phyloP scores from a whole-genome alignment of 2,113 vertebrate species.

The Varanus komodoensis region DNA sequence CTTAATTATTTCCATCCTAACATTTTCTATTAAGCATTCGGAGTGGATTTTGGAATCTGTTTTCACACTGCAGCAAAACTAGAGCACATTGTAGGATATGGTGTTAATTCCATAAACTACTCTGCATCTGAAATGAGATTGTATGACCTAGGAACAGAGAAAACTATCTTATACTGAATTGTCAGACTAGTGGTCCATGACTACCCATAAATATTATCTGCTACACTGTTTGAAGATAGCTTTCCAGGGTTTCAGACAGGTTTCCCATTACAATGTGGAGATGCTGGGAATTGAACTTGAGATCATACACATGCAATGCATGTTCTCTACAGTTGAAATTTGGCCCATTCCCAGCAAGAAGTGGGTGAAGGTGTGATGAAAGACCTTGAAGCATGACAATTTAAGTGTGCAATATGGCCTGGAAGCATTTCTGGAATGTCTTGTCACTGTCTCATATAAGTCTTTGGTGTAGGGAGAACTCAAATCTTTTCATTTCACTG shows the following conservation, averaged over 20 bases:
- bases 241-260: neutral
- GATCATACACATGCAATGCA: neutral
- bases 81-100: neutral
- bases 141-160: neutral
- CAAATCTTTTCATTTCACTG: neutral
- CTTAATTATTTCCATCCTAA: neutral
- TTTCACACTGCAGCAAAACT: neutral
- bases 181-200: neutral
- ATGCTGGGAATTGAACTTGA: too few relatives aligned
- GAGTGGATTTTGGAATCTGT: neutral
- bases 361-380: too few relatives aligned
- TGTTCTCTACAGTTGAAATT: neutral
- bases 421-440: neutral
- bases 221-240: neutral
- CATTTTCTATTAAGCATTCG: neutral
- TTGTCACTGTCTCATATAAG: neutral
- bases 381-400: neutral
- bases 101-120: neutral
- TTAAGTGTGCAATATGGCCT: neutral
- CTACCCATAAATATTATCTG: neutral
- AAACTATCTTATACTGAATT: neutral
- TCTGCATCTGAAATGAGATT: neutral
- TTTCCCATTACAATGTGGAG: too few relatives aligned
- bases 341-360: too few relatives aligned
- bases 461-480: neutral